phyloP scores from a whole-genome alignment of 2,888 invertebrate species.

The Melikaiella ostensackeni region DNA sequence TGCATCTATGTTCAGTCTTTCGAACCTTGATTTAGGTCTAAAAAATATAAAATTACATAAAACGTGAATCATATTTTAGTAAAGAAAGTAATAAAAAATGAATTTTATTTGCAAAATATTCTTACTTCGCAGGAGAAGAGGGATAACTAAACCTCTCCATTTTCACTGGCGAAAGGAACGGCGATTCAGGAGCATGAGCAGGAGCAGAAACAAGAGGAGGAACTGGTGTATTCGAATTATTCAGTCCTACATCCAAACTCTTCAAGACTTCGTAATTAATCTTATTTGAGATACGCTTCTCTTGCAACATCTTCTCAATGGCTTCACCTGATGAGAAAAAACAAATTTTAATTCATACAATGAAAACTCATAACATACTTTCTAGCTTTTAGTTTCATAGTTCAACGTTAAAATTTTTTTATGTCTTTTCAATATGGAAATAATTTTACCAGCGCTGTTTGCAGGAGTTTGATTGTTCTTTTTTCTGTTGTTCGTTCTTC shows the following conservation, averaged over 20 bases:
- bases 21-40: slow-evolving; percentile 33
- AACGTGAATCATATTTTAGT: background rate
- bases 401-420: background rate
- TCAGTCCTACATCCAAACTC: slow-evolving; percentile 81
- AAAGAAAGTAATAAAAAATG: background rate
- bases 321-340: slow-evolving; percentile 85
- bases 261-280: slow-evolving; percentile 98
- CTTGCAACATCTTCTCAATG: slow-evolving; percentile 96
- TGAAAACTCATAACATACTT: background rate
- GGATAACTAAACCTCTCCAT: slow-evolving; percentile 42
- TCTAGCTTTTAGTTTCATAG: background rate
- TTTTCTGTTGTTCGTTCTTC: slow-evolving; percentile 82
- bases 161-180: slow-evolving; percentile 47
- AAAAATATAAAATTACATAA: slow-evolving; percentile 5
- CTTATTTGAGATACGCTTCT: slow-evolving; percentile 96
- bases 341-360: slow-evolving; percentile 9
- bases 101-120: slow-evolving; percentile 24
- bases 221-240: slow-evolving; percentile 48
- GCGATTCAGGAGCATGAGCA: slow-evolving; percentile 42
- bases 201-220: slow-evolving; percentile 34
- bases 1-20: slow-evolving; percentile 37
- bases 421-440: background rate
- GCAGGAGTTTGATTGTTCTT: slow-evolving; percentile 83
- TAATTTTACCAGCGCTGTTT: slow-evolving; percentile 76
- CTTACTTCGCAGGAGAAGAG: slow-evolving; percentile 44